A percentile compares a stretch with the other conserved stretches of the same genome.
Conservation (phyloP, 2,888 invertebrate species). For the Timandra comae region DNA sequence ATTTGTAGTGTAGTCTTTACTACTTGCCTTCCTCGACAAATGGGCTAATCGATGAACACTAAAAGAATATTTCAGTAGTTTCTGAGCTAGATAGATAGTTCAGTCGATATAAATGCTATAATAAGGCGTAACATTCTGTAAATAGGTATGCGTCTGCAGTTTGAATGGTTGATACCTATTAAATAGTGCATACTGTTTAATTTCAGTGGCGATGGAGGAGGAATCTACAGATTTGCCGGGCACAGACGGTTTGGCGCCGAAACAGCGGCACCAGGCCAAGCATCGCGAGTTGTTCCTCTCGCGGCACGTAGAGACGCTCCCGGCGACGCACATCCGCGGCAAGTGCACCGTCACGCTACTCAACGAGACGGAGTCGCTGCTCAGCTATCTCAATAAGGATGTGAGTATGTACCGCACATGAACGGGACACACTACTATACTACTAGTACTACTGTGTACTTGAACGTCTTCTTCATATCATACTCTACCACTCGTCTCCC, state of each 20-base stretch:
- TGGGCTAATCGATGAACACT: too few species aligned
- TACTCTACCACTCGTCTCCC: too few species aligned
- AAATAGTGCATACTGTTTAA: too few species aligned
- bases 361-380: conserved; percentile 98
- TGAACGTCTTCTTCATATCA: too few species aligned
- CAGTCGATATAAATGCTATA: neutral
- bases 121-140: conserved; percentile 8
- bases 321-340: conserved; percentile 99
- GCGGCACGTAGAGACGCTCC: conserved; percentile 97
- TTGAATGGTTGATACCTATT: too few species aligned
- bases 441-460: too few species aligned
- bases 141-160: too few species aligned
- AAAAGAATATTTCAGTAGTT: too few species aligned
- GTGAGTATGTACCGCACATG: conserved; percentile 79
- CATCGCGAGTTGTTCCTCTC: conserved; percentile 99
- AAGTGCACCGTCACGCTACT: conserved; percentile 99
- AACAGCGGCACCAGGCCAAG: conserved; percentile 96
- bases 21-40: too few species aligned
- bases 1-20: too few species aligned
- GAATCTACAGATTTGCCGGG: conserved; percentile 78
- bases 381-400: conserved; percentile 97
- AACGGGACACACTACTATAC: conserved; percentile 9
- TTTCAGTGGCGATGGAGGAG: conserved; percentile 81
- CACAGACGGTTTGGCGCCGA: conserved; percentile 83
- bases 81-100: too few species aligned